Evolutionary conservation across 2,797 vertebrate species (phyloP).

Genomic region (Sebastes glaucus): DNA sequence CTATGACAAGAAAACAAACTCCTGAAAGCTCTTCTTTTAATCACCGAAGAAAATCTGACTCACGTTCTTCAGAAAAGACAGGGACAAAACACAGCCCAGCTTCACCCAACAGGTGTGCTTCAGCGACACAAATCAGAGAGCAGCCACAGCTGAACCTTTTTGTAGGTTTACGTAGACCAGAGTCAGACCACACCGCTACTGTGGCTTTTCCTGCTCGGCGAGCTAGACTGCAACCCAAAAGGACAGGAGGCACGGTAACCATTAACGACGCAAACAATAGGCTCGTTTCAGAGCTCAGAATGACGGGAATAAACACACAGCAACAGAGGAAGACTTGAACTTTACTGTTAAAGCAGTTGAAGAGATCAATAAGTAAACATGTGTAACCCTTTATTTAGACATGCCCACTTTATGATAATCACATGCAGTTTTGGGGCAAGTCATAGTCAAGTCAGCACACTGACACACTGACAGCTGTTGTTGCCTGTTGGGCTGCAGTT

Average conservation of each 20-base stretch:
- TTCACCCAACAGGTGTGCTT: background rate
- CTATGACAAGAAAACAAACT: background rate
- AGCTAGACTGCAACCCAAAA: background rate
- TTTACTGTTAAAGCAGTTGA: background rate
- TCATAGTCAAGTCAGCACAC: too few species aligned
- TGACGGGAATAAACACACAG: constrained; percentile 29
- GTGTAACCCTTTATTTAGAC: background rate
- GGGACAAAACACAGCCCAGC: background rate
- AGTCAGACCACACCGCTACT: background rate
- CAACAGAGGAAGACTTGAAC: background rate
- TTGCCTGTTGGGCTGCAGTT: too few species aligned
- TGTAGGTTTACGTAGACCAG: background rate
- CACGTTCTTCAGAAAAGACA: background rate
- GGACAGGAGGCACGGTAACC: background rate
- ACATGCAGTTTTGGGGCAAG: too few species aligned
- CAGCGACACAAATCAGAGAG: background rate
- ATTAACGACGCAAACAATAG: background rate
- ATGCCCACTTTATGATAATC: too few species aligned
- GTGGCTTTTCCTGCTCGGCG: background rate
- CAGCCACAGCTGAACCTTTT: background rate
- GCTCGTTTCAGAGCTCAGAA: background rate
- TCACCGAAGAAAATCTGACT: background rate
- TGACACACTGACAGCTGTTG: too few species aligned
- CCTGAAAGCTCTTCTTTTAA: background rate
- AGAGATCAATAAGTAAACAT: background rate